A percentile compares a stretch with the other conserved stretches of the same genome.
Evolutionary conservation across 1,140 invertebrate genomes (phyloP).

Genomic region (Eupristina koningsbergeri): DNA sequence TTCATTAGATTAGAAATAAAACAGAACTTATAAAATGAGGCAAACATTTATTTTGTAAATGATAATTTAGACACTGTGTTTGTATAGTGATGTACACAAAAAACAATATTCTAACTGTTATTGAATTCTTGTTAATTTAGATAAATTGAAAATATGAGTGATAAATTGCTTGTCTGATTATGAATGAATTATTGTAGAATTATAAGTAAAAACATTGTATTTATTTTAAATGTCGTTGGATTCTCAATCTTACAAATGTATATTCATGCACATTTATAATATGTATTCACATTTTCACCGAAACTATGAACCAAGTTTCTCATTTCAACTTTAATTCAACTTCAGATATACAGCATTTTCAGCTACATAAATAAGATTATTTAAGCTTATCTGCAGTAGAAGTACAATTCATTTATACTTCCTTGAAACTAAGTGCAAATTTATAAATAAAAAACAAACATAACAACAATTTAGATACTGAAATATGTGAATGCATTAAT

Average conservation of each 20-base stretch:
- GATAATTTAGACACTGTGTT: too few relatives aligned
- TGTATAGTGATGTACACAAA: too few relatives aligned
- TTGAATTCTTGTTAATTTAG: too few relatives aligned
- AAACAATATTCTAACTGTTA: too few relatives aligned
- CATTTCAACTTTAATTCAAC: background rate
- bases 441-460: background rate
- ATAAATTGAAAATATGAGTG: too few relatives aligned
- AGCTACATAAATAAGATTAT: constrained; percentile 2
- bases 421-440: background rate
- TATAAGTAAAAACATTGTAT: background rate
- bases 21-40: too few relatives aligned
- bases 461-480: too few relatives aligned
- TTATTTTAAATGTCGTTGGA: background rate
- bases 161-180: background rate
- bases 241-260: background rate
- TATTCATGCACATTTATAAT: background rate
- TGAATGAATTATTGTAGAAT: background rate
- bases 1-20: too few relatives aligned
- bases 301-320: background rate
- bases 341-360: background rate
- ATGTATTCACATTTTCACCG: background rate
- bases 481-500: too few relatives aligned
- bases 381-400: background rate
- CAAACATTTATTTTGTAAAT: too few relatives aligned
- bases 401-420: background rate